Conservation (phyloP, 2,888 invertebrate genomes). For the Anoncus sp. region DNA sequence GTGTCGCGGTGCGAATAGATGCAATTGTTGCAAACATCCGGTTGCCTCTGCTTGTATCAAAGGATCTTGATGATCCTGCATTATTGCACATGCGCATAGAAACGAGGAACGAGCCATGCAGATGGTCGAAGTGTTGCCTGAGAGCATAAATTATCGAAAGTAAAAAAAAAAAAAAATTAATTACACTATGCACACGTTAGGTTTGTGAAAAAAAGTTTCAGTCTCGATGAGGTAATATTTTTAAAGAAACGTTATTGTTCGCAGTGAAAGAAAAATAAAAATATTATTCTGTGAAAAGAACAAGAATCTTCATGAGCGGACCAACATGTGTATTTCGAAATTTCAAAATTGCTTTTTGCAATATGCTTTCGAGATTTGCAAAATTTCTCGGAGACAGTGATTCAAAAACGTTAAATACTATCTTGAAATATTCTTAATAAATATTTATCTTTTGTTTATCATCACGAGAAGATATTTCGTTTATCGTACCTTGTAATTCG, state of each 20-base stretch:
- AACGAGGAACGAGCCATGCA: slow-evolving; percentile 93
- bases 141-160: slow-evolving; percentile 49
- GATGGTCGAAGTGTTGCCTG: slow-evolving; percentile 89
- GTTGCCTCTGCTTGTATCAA: slow-evolving; percentile 98
- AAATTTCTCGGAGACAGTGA: background rate
- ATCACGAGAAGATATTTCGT: background rate
- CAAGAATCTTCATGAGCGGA: background rate
- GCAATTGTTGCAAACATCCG: slow-evolving; percentile 98
- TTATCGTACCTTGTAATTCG: slow-evolving; percentile 92
- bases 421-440: no score
- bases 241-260: no score
- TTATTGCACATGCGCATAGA: slow-evolving; percentile 96
- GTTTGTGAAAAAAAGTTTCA: background rate
- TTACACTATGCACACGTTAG: background rate
- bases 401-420: no score
- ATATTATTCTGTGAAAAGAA: background rate
- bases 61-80: slow-evolving; percentile 95
- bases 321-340: background rate
- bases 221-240: no score
- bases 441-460: background rate
- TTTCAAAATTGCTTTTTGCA: background rate
- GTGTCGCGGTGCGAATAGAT: slow-evolving; percentile 98
- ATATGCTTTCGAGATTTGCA: background rate
- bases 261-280: background rate
- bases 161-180: slow-evolving; percentile 15